Conservation (phyloP, 2,888 invertebrate genomes). For the Drosophila algonquin region DNA sequence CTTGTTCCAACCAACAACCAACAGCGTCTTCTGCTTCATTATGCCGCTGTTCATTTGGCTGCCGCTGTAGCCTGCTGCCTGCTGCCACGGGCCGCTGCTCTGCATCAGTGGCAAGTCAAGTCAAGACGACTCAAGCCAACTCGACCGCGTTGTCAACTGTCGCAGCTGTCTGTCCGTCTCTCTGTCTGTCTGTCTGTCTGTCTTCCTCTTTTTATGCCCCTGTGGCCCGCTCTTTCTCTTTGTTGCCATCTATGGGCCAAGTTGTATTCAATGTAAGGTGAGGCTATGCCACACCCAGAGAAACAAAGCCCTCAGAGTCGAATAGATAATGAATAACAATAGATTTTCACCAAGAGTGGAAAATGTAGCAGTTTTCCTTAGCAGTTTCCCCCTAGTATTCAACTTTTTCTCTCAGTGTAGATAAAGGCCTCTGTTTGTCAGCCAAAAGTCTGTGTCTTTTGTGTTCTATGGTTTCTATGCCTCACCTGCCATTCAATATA, state of each 20-base stretch:
- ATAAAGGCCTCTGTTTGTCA: no score
- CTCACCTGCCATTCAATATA: neutral
- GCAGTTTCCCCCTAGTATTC: no score
- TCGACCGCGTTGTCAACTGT: slow-evolving; percentile 60
- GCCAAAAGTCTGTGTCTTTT: neutral
- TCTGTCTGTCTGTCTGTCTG: neutral
- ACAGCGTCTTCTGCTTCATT: slow-evolving; percentile 27
- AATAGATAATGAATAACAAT: no score
- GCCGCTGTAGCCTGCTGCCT: slow-evolving; percentile 29
- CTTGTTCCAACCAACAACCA: slow-evolving; percentile 4
- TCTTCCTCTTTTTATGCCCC: neutral
- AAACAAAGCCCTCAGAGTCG: no score
- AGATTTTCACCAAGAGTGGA: no score
- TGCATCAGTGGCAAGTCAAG: slow-evolving; percentile 50
- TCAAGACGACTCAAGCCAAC: slow-evolving; percentile 52
- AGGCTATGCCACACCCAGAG: neutral
- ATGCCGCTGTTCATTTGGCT: slow-evolving; percentile 40
- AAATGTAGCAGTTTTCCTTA: no score
- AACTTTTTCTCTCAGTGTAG: no score
- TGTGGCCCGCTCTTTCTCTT: neutral
- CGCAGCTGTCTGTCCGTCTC: slow-evolving; percentile 20
- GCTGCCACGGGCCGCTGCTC: slow-evolving; percentile 44
- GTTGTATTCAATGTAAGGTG: neutral
- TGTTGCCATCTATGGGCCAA: neutral
- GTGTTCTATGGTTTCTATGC: neutral